Evolutionary conservation across 2,888 invertebrate genomes (phyloP).

Genomic region (Branchellion lobata): DNA sequence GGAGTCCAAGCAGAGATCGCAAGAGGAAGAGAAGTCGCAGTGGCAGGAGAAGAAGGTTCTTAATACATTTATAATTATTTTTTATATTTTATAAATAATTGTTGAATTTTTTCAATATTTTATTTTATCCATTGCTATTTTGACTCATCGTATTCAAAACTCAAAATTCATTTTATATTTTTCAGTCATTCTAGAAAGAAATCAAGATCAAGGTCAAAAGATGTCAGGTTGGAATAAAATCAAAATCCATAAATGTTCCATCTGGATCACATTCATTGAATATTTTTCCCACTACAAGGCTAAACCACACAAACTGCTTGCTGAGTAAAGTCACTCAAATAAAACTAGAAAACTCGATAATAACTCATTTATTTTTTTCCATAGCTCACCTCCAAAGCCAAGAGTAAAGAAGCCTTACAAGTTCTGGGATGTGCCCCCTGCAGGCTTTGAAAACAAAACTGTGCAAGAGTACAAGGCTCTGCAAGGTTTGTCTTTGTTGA

Average conservation of each 20-base stretch:
- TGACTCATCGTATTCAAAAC: no score
- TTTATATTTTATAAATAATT: slow-evolving; percentile 48
- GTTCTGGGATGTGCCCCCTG: slow-evolving; percentile 98
- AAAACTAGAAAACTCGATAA: no score
- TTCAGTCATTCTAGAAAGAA: background rate
- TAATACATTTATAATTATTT: no score
- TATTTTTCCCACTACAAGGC: no score
- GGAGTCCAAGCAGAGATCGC: background rate
- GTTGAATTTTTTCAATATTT: background rate
- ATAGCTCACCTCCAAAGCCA: background rate
- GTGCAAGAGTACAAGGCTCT: slow-evolving; percentile 82
- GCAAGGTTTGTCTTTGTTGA: no score
- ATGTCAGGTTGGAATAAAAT: no score
- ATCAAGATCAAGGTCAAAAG: slow-evolving; percentile 27
- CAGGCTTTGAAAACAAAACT: slow-evolving; percentile 94
- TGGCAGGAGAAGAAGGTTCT: background rate
- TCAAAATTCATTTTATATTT: no score
- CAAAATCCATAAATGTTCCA: no score
- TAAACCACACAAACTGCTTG: no score
- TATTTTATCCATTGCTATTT: background rate
- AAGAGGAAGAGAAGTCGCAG: slow-evolving; percentile 7
- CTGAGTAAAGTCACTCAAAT: no score
- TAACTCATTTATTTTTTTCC: no score
- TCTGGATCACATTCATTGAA: no score
- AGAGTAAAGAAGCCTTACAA: slow-evolving; percentile 61